Base-by-base conservation (phyloP, 2,888 invertebrate genomes). In the Ormyrus nitidulus region DNA sequence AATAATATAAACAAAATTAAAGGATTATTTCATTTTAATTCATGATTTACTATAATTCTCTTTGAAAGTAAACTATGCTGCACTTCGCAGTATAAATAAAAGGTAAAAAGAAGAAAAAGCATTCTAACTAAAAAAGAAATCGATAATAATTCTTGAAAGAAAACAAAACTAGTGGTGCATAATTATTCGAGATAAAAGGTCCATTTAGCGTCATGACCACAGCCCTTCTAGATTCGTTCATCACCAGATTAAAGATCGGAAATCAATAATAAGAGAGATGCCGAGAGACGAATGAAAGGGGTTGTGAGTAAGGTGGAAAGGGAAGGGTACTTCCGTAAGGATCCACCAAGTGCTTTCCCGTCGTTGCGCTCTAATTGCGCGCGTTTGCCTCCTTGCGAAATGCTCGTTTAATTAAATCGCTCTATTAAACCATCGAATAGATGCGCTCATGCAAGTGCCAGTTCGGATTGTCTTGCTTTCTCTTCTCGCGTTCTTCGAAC, bases 381-480 rank as follows among this genome's bases (percentile, higher is more conserved):
- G 84, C 79, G 81, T 82, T 82, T 54, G 11, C 62, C 49, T 46
- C 48, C 76, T 78, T 83, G 82, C 83, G 76, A 78, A 83, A 82
- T 83, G 83, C 84, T 83, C 85, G 83, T 86, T 87, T 86, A 86
- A 87, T 87, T 86, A 87, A 87, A 87, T 87, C 86, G 87, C 84
- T 86, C 84, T 86, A 87, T 86, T 86, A 87, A 87, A 85, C 83
- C 84, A 84, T 86, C 84, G 83, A 85, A 82, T 82, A 81, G 74
- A 77, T 66, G 61, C 75, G 54, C 71, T 59, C 62, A 10, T 9
- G 13, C 51, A 34, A 34, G 34, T 34, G 34, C 34, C 34, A 34
- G 34, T 19, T 69, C 59, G 61, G 58, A 59, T 44, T 71, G 19
- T 61, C 59, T 51, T 68, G 54, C 53, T 59, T 59, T 61, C 66